These are phyloP conservation scores for Apodemus speciosus DNA, from an alignment of 2,113 vertebrate species.

Conservation along the genomic window DNA sequence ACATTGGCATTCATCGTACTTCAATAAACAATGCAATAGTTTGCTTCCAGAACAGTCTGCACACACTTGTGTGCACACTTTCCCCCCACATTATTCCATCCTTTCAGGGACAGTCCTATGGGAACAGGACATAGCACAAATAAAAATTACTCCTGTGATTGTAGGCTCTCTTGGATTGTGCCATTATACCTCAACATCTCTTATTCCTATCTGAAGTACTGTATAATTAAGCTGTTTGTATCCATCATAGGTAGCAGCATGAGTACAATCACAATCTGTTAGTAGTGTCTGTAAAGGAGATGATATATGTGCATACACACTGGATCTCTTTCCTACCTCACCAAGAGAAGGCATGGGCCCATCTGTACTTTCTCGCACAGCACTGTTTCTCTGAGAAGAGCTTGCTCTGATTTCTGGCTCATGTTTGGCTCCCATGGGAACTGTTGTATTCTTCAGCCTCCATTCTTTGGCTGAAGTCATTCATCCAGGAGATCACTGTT, in stretches of 20 bases:
- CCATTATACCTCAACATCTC: neutral
- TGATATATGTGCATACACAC: neutral
- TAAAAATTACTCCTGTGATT: neutral
- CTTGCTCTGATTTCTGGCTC: neutral
- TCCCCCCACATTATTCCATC: neutral
- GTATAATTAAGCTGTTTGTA: neutral
- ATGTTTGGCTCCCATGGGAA: neutral
- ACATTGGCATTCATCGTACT: neutral
- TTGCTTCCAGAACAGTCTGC: neutral
- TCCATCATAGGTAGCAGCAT: neutral
- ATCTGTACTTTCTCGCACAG: neutral
- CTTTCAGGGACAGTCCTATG: neutral
- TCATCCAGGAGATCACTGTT: neutral
- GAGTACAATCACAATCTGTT: neutral
- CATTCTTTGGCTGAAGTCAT: neutral
- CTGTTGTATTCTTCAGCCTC: neutral
- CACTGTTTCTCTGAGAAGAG: neutral
- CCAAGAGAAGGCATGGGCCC: neutral
- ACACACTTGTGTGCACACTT: neutral
- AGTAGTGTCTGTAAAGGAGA: neutral
- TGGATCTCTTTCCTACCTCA: neutral
- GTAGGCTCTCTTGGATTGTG: neutral
- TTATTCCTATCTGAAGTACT: slow-evolving; percentile 4
- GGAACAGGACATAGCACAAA: neutral
- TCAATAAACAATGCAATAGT: neutral